Conservation (phyloP, 2,113 vertebrate species). For the Oceanodroma tethys region DNA sequence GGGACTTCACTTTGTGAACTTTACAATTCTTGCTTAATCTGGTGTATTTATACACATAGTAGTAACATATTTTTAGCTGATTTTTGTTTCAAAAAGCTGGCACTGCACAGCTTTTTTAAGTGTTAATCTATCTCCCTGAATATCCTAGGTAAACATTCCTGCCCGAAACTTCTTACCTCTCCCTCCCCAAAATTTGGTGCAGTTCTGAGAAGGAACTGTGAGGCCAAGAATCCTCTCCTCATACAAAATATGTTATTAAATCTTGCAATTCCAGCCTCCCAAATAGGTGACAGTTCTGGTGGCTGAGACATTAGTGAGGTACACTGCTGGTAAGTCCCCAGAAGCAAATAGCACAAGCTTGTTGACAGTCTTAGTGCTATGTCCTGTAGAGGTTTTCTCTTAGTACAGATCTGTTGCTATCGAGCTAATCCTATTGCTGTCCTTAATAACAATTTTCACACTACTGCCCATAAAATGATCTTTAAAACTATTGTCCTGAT, state of each 20-base stretch:
- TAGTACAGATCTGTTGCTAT: background rate
- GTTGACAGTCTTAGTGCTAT: background rate
- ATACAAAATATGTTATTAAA: background rate
- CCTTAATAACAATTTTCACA: conserved; percentile 11
- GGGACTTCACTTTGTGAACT: background rate
- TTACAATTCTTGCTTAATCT: background rate
- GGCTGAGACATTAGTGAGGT: background rate
- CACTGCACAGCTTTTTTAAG: background rate
- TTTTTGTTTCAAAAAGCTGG: background rate
- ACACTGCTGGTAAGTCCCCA: background rate
- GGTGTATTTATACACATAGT: background rate
- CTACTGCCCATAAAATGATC: background rate
- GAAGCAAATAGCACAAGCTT: background rate
- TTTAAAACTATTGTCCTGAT: conserved; percentile 24
- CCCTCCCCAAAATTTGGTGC: background rate
- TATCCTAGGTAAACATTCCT: background rate
- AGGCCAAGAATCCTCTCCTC: background rate
- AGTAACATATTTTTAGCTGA: background rate
- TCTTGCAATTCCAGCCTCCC: background rate
- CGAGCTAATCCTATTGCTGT: background rate
- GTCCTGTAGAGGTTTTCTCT: background rate
- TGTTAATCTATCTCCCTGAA: background rate
- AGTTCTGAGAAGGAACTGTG: background rate
- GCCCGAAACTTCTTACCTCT: fast-evolving
- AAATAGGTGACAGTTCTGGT: background rate